Evolutionary conservation across 2,113 vertebrate species (phyloP).

Genomic region (Apistogramma diplotaenia): DNA sequence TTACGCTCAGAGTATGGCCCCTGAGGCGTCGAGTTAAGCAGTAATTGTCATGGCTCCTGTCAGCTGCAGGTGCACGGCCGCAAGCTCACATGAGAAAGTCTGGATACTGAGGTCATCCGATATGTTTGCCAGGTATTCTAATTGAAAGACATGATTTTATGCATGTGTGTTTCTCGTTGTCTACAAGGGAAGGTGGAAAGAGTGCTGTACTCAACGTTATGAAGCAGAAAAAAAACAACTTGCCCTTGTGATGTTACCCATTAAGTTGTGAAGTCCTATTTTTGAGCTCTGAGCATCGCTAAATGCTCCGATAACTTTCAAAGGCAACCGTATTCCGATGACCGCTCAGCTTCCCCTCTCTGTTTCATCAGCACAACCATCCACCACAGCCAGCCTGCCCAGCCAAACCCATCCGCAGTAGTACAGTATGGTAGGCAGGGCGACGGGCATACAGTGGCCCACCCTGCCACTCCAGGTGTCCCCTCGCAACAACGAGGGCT

Average conservation of each 20-base stretch:
- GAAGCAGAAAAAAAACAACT: neutral
- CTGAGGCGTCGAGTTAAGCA: constrained; percentile 11
- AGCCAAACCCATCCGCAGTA: constrained; percentile 49
- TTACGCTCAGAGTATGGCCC: neutral
- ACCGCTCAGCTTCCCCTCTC: constrained; percentile 65
- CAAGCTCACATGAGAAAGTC: constrained; percentile 49
- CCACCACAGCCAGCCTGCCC: constrained; percentile 50
- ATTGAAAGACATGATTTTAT: neutral
- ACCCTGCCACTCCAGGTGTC: constrained; percentile 37
- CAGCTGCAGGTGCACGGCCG: constrained; percentile 61
- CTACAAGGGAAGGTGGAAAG: neutral
- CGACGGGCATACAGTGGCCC: constrained; percentile 44
- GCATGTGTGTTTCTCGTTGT: neutral
- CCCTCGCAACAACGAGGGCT: constrained; percentile 41
- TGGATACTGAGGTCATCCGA: constrained; percentile 66
- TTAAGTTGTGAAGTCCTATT: neutral
- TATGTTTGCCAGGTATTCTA: constrained; percentile 50
- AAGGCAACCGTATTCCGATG: constrained; percentile 45
- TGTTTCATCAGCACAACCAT: constrained; percentile 54
- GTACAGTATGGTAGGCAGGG: constrained; percentile 33
- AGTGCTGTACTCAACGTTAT: neutral
- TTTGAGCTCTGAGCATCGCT: neutral
- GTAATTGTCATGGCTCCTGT: constrained; percentile 21
- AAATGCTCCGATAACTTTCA: neutral
- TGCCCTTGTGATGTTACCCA: neutral